These are phyloP conservation scores for Ctenomys sociabilis DNA, from an alignment of 2,113 vertebrate genomes.

Conservation along the genomic window DNA sequence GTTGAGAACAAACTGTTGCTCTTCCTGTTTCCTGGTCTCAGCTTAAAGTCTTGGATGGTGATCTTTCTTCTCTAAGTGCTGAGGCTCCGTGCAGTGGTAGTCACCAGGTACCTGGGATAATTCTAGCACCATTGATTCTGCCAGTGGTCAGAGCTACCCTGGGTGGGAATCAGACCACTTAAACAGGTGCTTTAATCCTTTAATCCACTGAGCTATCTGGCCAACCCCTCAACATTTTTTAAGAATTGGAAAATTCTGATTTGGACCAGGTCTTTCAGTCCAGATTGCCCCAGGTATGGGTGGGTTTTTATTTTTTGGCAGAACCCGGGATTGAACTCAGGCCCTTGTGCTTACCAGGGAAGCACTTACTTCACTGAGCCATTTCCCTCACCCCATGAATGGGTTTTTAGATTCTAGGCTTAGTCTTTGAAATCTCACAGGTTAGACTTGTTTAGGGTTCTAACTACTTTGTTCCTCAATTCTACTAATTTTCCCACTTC, in stretches of 20 bases:
- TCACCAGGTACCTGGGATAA: neutral
- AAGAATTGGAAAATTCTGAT: neutral
- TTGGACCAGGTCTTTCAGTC: neutral
- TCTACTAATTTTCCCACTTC: neutral
- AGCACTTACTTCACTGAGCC: no score
- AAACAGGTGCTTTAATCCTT: no score
- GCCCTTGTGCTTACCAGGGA: no score
- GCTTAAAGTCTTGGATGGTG: neutral
- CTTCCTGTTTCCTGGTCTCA: constrained; percentile 31
- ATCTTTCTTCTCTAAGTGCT: neutral
- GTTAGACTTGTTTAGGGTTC: neutral
- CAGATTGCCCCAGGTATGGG: neutral
- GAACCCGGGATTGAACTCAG: no score
- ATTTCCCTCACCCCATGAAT: no score
- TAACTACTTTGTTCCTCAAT: neutral
- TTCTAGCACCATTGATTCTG: neutral
- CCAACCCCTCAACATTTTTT: neutral
- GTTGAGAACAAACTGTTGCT: neutral
- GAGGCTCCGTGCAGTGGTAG: neutral
- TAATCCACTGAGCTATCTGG: no score
- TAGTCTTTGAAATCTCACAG: neutral
- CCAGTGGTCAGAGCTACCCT: neutral
- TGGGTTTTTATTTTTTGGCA: no score
- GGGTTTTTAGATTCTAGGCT: neutral
- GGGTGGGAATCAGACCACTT: no score